Conservation (phyloP, 2,113 vertebrate species). For the Butorides virescens region DNA sequence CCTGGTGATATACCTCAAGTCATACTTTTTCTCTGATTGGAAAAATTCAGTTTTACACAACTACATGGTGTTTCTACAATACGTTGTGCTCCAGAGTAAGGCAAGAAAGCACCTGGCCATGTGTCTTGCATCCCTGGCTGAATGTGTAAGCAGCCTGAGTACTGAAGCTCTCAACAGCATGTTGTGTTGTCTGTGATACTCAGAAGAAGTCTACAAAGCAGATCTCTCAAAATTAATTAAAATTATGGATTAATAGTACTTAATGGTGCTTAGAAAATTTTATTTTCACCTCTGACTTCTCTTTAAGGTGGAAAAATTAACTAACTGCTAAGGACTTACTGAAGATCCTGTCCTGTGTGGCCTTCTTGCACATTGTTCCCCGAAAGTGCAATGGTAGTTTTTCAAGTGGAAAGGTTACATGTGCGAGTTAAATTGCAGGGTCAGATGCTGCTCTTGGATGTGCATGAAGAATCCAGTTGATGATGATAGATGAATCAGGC, state of each 20-base stretch:
- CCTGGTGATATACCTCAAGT: not conserved
- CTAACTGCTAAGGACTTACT: not conserved
- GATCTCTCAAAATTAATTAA: not conserved
- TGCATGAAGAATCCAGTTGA: conserved; percentile 1
- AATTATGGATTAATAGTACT: not conserved
- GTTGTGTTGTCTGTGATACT: not conserved
- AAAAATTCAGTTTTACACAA: not conserved
- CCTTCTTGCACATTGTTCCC: not conserved
- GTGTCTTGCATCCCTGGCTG: not conserved
- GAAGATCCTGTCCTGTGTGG: not conserved
- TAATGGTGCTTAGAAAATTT: not conserved
- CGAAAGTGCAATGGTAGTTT: not conserved
- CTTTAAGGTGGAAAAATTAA: not conserved
- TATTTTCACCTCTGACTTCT: not conserved
- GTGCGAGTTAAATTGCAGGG: not conserved
- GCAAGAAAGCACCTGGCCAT: not conserved
- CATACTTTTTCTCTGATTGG: not conserved
- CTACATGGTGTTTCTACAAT: not conserved
- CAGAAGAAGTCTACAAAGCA: not conserved
- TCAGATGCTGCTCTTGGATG: not conserved
- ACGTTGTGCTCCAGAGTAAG: not conserved
- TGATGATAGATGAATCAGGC: conserved; percentile 8
- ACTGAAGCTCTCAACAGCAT: not conserved
- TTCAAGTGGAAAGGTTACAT: not conserved
- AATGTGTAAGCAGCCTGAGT: not conserved